These are phyloP conservation scores for Plemyria rubiginata DNA, from an alignment of 2,888 invertebrate species.

Conservation along the genomic window DNA sequence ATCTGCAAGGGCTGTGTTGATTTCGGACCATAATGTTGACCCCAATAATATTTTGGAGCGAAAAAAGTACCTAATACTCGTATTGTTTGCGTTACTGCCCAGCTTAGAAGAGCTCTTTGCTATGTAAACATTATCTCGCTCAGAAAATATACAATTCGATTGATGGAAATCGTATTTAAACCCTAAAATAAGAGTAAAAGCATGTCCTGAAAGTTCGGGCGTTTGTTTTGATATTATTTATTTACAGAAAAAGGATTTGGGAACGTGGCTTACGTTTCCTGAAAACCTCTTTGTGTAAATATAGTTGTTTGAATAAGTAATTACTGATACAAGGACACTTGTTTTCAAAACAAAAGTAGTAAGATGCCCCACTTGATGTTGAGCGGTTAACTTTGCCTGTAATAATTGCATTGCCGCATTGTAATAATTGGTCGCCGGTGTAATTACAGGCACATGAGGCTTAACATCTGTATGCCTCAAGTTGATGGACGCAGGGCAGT, in stretches of 20 bases:
- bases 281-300: no score
- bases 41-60: constrained; percentile 38
- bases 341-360: no score
- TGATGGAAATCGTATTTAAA: constrained; percentile 22
- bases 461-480: no score
- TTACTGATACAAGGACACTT: no score
- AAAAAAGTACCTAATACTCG: constrained; percentile 40
- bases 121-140: constrained; percentile 36
- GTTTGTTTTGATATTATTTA: neutral
- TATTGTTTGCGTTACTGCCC: constrained; percentile 38
- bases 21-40: neutral
- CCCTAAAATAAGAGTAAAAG: constrained; percentile 12
- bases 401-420: no score
- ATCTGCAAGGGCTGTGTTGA: neutral
- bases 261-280: no score
- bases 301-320: no score
- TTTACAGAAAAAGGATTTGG: neutral
- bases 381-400: no score
- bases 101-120: constrained; percentile 36
- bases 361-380: no score
- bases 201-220: constrained; percentile 10
- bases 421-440: no score
- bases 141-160: constrained; percentile 31
- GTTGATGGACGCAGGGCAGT: no score
- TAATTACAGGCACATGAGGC: no score